A percentile compares a stretch with the other conserved stretches of the same genome.
phyloP scores from a whole-genome alignment of 2,888 invertebrate genomes.

The Disparrhopalites patrizii region DNA sequence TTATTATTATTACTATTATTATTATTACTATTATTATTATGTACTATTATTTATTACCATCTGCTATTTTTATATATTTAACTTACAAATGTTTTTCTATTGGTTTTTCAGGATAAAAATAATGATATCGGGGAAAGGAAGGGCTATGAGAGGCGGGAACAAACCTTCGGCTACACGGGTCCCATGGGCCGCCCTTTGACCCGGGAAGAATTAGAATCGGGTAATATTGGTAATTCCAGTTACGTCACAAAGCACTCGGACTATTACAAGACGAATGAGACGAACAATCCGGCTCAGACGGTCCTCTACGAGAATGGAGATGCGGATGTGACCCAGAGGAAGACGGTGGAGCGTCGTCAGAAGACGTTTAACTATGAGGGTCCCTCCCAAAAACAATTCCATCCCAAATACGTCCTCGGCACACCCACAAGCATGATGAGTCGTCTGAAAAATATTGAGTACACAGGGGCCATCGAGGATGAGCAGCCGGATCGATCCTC shows the following conservation, averaged over 20 bases:
- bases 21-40: too few species aligned
- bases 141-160: constrained; percentile 46
- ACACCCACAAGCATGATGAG: constrained; percentile 44
- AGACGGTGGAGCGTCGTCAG: constrained; percentile 47
- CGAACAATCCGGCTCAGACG: constrained; percentile 46
- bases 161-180: constrained; percentile 48
- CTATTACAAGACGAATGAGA: constrained; percentile 48
- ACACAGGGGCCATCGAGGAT: constrained; percentile 45
- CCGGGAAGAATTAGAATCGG: constrained; percentile 41
- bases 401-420: constrained; percentile 48
- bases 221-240: constrained; percentile 40
- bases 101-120: constrained; percentile 38
- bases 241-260: constrained; percentile 48
- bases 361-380: constrained; percentile 47
- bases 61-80: background rate
- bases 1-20: too few species aligned
- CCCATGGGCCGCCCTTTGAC: constrained; percentile 34
- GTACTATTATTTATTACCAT: constrained; percentile 6
- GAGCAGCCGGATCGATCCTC: constrained; percentile 27
- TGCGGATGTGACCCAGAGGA: constrained; percentile 46
- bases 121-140: constrained; percentile 47
- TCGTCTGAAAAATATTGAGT: constrained; percentile 46
- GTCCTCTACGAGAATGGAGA: constrained; percentile 45
- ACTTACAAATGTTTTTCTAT: background rate
- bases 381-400: constrained; percentile 48